Base-by-base conservation (phyloP, 2,888 invertebrate species). In the Isoperla grammatica region DNA sequence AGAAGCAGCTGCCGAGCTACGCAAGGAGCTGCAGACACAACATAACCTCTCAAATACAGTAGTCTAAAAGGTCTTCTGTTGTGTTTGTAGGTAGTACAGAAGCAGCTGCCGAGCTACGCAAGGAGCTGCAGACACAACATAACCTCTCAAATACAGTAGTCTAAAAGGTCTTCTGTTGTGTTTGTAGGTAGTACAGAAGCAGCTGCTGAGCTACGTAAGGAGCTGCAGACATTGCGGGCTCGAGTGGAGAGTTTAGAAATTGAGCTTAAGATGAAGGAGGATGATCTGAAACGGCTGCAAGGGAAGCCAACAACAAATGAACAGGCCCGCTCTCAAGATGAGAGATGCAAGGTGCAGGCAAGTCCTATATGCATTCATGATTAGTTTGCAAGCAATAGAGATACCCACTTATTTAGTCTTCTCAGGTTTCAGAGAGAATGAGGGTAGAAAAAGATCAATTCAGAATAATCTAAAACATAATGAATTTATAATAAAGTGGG, bases 231-330 rank as follows among this genome's bases (percentile, higher is more conserved):
- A 17, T 75, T 94, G 58, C 80, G 93, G 69, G 83, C 87, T 71
- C 85, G 90, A 71, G 87, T 90, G 22, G 93, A 93, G 67, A 86
- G 87, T 68, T 76, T 92, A 61, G 91, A 93, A 72, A 81, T 84
- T 13, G 92, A 94, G 71, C 72, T 93, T 56, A 86, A 88, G 70
- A 84, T 83, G 71, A 90, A 91, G 76, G 92, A 90, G 71, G 86
- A 89, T 63, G 94, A 94, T 76, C 77, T 91, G 59, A 86, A 85
- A 72, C 76, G 81, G 66, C 67, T 84, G 70, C 62, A 62, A 22
- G 53, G 58, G 11, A 29, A 29, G 8, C 5, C 29, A 6, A 4
- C 29, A 29, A 29, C 8, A 8, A 29, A 29, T 29, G 29, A 29
- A 6, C 29, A 29, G 5, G 6, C 17, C 29, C 57, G 65, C 29